Evolutionary conservation across 2,797 vertebrate genomes (phyloP).

Genomic region (Austrolebias charrua): DNA sequence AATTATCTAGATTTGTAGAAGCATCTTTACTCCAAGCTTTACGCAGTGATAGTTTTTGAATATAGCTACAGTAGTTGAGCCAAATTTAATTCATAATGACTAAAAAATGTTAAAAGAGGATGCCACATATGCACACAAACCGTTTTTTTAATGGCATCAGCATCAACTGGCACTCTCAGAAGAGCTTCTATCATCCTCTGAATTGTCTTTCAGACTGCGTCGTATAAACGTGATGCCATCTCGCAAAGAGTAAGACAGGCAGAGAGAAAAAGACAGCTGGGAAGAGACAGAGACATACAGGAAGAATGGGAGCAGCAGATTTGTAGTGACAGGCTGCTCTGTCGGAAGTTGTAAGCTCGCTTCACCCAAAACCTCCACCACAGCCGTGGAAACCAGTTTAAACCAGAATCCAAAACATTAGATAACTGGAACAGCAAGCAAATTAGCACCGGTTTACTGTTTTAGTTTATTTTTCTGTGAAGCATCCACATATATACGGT

Average conservation of each 20-base stretch:
- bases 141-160: too few species aligned
- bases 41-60: conserved; percentile 12
- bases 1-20: not conserved
- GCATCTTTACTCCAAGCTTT: conserved; percentile 18
- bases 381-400: conserved; percentile 46
- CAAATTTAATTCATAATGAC: conserved; percentile 25
- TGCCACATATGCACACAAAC: not conserved
- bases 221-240: conserved; percentile 20
- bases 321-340: conserved; percentile 66
- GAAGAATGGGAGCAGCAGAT: conserved; percentile 64
- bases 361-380: conserved; percentile 48
- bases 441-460: not conserved
- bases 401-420: conserved; percentile 28
- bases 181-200: conserved; percentile 38
- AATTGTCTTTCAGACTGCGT: conserved; percentile 39
- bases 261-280: conserved; percentile 69
- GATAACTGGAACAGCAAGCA: not conserved
- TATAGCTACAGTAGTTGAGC: conserved; percentile 11
- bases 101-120: conserved; percentile 21
- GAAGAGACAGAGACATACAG: conserved; percentile 47
- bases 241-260: conserved; percentile 23
- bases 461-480: not conserved
- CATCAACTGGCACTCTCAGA: conserved; percentile 9
- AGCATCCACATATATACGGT: not conserved
- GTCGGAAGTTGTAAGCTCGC: conserved; percentile 57